Evolutionary conservation across 1,140 invertebrate genomes (phyloP), one percentile per base, ranked within the genome.

Genomic region (Lasioglossum baleicum): DNA sequence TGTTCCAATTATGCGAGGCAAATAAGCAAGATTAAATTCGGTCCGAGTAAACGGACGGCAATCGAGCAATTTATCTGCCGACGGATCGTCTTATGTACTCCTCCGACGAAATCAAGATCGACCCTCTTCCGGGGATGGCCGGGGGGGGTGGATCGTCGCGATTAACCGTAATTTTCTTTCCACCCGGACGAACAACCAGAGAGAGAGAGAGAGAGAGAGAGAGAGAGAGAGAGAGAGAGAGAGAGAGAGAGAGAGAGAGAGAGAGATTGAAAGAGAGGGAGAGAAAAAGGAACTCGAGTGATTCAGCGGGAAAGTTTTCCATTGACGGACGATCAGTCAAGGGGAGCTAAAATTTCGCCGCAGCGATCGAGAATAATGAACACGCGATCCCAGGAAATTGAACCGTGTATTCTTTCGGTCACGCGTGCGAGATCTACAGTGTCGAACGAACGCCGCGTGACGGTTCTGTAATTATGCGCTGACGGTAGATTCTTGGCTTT

Each of bases 21-120:
- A 84, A 83, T 84, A 84, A 84, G 44, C 48, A 80, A 75, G 76
- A 83, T 84, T 84, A 83, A 84, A 84, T 83, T 84, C 71, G 75
- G 58, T 8, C 48, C 61, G 75, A 65, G 70, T 83, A 84, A 84
- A 84, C 81, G 74, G 58, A 76, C 67, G 74, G 58, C 64, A 53
- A 83, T 84, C 82, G 82, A 64, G 56, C 82, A 78, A 83, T 84
- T 84, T 83, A 83, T 84, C 75, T 68, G 61, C 69, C 64, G 31
- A 20, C 71, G 44, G 67, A 42, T 63, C 31, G 66, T 75, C 83
- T 80, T 66, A 74, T 64, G 71, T 71, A 71, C 53, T 69, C 44
- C 71, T 63, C 70, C 26, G 63, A 40, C 40, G 61, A 60, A 78
- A 84, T 83, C 83, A 58, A 53, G 82, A 80, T 84, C 81, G 68